These are phyloP conservation scores for Entomobrya multifasciata DNA, from an alignment of 2,888 invertebrate genomes.

Conservation along the genomic window DNA sequence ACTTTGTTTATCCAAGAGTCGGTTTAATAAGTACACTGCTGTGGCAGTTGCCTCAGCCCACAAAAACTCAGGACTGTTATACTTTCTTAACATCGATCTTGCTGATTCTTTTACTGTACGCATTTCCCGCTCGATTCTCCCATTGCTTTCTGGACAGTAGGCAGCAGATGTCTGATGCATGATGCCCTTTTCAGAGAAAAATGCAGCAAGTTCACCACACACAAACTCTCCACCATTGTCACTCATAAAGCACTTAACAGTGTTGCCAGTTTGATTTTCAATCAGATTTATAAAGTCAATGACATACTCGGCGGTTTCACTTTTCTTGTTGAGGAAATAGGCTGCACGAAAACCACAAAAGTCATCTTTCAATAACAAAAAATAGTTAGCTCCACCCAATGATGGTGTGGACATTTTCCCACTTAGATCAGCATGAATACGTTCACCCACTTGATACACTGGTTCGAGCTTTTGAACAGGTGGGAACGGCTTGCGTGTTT, in stretches of 20 bases:
- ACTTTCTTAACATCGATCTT: conserved; percentile 80
- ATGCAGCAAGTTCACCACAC: conserved; percentile 75
- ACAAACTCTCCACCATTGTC: conserved; percentile 70
- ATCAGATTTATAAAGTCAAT: conserved; percentile 37
- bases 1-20: conserved; percentile 78
- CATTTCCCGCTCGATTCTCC: conserved; percentile 80
- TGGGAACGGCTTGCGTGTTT: conserved; percentile 41
- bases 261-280: conserved; percentile 65
- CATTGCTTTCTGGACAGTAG: conserved; percentile 81
- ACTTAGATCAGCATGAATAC: conserved; percentile 62
- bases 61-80: conserved; percentile 77
- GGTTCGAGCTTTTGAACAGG: background rate
- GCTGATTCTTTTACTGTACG: conserved; percentile 80
- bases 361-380: conserved; percentile 68
- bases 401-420: conserved; percentile 48
- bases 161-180: conserved; percentile 73
- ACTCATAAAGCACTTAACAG: conserved; percentile 39
- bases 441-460: conserved; percentile 31
- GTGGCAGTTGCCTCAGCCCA: conserved; percentile 81
- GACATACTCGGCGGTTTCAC: conserved; percentile 27
- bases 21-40: conserved; percentile 80
- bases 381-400: conserved; percentile 44
- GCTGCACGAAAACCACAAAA: conserved; percentile 40
- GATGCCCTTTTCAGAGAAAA: background rate
- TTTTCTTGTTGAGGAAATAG: conserved; percentile 61